Evolutionary conservation across 92 coral and sea anemone species (phyloP).

Genomic region (Porites cylindrica): DNA sequence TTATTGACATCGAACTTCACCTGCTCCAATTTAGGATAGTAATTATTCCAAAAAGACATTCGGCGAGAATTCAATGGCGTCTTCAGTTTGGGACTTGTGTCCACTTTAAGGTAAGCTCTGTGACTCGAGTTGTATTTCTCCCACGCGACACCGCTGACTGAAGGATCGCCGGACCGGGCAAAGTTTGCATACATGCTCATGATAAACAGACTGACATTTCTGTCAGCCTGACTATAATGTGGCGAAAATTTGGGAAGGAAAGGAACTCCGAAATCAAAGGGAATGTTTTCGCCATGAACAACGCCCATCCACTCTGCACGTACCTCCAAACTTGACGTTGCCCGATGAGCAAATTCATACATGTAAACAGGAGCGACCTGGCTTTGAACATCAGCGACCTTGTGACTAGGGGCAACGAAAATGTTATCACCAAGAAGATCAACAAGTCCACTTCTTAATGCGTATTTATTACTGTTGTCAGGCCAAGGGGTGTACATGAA

Average conservation of each 20-base stretch:
- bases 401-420: slow-evolving; percentile 66
- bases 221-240: slow-evolving; percentile 18
- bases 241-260: neutral
- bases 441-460: slow-evolving; percentile 44
- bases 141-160: slow-evolving; percentile 72
- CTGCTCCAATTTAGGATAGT: slow-evolving; percentile 68
- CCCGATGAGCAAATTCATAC: slow-evolving; percentile 53
- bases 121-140: slow-evolving; percentile 53
- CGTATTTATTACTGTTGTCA: slow-evolving; percentile 23
- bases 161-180: slow-evolving; percentile 60
- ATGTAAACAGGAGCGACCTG: slow-evolving; percentile 55
- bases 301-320: slow-evolving; percentile 40
- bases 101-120: slow-evolving; percentile 67
- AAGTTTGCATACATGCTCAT: slow-evolving; percentile 56
- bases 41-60: slow-evolving; percentile 88
- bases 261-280: slow-evolving; percentile 14
- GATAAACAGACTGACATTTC: slow-evolving; percentile 51
- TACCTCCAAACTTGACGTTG: neutral
- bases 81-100: slow-evolving; percentile 63
- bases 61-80: slow-evolving; percentile 64
- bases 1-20: slow-evolving; percentile 15
- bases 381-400: slow-evolving; percentile 52
- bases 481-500: slow-evolving; percentile 73
- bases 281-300: slow-evolving; percentile 2
- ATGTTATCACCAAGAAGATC: slow-evolving; percentile 55